Percentiles rank a stretch among this genome's conserved stretches.
These are phyloP conservation scores for Intoshia linei DNA, from an alignment of 1,140 invertebrate genomes.

Conservation along the genomic window DNA sequence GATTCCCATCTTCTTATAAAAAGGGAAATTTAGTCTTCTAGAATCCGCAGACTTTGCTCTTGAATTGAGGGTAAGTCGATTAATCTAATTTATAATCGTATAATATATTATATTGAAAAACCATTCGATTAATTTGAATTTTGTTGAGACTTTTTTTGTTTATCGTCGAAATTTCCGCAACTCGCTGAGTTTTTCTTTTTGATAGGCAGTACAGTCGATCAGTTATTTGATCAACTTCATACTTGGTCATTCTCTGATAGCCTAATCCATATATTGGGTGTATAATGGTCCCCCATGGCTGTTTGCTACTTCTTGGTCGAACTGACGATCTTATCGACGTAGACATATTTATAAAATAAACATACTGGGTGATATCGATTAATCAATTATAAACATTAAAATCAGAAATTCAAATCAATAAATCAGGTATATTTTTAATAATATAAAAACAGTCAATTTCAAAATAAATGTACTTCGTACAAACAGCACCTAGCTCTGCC, in stretches of 20 bases:
- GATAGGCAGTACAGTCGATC: conserved; percentile 10
- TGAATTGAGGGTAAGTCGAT: neutral
- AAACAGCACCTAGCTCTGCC: no score
- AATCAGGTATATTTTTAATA: no score
- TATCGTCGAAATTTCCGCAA: conserved; percentile 5
- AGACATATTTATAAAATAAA: no score
- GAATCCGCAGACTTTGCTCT: conserved; percentile 9
- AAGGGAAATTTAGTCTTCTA: neutral
- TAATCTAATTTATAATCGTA: neutral
- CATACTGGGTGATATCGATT: no score
- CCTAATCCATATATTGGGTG: conserved; percentile 17
- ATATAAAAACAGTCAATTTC: no score
- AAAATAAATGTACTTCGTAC: no score
- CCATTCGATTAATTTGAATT: neutral
- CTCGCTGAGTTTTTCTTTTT: conserved; percentile 7
- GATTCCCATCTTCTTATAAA: conserved; percentile 13
- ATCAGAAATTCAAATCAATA: no score
- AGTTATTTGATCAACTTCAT: conserved; percentile 15
- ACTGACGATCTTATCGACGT: conserved; percentile 11
- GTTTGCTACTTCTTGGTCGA: conserved; percentile 11
- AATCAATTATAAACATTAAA: no score
- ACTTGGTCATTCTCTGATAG: conserved; percentile 17
- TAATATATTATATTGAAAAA: neutral
- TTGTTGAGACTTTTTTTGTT: conserved; percentile 3
- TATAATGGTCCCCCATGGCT: conserved; percentile 18